A percentile compares a stretch with the other conserved stretches of the same genome.
Evolutionary conservation across 2,113 vertebrate species (phyloP).

Genomic region (Silurus asotus): DNA sequence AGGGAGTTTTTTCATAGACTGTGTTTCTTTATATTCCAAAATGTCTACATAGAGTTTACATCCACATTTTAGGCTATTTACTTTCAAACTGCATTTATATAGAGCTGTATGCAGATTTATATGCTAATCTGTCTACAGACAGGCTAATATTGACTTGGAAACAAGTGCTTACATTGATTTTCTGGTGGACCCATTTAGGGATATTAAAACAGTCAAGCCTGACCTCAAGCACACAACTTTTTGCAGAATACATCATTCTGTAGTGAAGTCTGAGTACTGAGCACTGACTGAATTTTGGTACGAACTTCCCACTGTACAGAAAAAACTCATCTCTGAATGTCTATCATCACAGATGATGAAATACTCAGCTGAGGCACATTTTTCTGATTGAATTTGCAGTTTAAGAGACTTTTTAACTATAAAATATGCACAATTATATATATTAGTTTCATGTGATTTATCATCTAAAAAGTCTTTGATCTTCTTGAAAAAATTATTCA

Average conservation of each 20-base stretch:
- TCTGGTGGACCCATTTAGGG: neutral
- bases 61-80: neutral
- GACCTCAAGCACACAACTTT: neutral
- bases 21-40: conserved; percentile 22
- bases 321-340: neutral
- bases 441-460: neutral
- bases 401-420: neutral
- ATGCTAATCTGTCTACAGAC: neutral
- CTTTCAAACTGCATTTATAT: neutral
- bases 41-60: conserved; percentile 17
- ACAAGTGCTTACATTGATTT: neutral
- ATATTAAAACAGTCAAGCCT: neutral
- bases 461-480: neutral
- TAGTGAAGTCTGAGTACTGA: neutral
- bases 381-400: conserved; percentile 15
- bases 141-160: neutral
- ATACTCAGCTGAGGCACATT: neutral
- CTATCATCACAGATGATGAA: neutral
- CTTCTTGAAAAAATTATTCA: neutral
- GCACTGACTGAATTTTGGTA: neutral
- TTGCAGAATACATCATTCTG: neutral
- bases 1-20: conserved; percentile 17
- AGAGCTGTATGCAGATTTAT: neutral
- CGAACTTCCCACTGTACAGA: neutral
- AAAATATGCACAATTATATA: neutral